Evolutionary conservation across 2,797 vertebrate species (phyloP).

Genomic region (Aulostomus chinensis): DNA sequence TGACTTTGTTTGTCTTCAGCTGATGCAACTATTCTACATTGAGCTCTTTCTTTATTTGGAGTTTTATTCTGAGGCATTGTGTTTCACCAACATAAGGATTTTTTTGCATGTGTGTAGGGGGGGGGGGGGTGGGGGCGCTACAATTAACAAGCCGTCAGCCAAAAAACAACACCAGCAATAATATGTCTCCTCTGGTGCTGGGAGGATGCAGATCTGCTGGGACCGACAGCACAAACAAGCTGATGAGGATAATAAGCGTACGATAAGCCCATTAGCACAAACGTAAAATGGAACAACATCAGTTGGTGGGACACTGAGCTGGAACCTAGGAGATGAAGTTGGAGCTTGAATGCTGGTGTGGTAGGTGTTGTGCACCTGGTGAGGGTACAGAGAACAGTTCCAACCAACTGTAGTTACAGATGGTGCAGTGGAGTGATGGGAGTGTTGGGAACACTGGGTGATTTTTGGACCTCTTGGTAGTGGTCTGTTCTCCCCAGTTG

Average conservation of each 20-base stretch:
- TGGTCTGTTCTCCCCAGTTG: no score
- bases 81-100: constrained; percentile 9
- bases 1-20: constrained; percentile 41
- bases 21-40: constrained; percentile 44
- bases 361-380: no score
- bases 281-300: constrained; percentile 4
- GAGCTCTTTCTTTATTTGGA: constrained; percentile 8
- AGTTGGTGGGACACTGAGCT: constrained; percentile 8
- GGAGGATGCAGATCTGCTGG: constrained; percentile 25
- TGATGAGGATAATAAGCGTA: constrained; percentile 30
- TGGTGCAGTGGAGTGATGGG: no score
- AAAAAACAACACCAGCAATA: constrained; percentile 8
- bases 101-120: no score
- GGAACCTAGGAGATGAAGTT: no score
- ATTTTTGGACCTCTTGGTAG: no score
- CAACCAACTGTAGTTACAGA: no score
- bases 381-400: no score
- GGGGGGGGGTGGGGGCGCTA: no score
- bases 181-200: constrained; percentile 21
- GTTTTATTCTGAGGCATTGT: not conserved
- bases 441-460: no score
- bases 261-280: constrained; percentile 25
- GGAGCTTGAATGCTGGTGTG: no score
- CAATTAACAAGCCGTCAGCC: constrained; percentile 40
- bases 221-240: constrained; percentile 40